Evolutionary conservation across 2,113 vertebrate genomes (phyloP), one percentile per base, ranked within the genome.

Genomic region (Hemichromis elongatus): DNA sequence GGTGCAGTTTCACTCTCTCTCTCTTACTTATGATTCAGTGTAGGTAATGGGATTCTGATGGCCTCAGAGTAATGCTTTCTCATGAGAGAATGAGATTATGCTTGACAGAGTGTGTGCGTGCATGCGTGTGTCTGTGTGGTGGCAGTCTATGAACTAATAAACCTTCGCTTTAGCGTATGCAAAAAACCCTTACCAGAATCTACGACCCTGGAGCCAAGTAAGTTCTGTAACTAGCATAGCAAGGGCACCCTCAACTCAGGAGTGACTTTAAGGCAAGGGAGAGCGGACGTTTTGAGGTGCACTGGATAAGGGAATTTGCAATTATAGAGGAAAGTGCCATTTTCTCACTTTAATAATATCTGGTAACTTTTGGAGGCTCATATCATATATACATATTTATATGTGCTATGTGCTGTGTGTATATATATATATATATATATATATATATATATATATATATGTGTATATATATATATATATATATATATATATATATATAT

Each of bases 61-160:
- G 95, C 92, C 86, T 91, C 85, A 94, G 90, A 93, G 94, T 93
- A 93, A 93, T 92, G 93, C 94, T 95, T 94, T 94, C 88, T 95
- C 93, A 93, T 93, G 93, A 95, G 94, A 92, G 91, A 96, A 96
- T 96, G 93, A 94, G 92, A 96, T 96, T 96, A 95, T 86, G 89
- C 90, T 90, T 75, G 61, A 88, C 81, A 80, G 88, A 73, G 88
- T 86, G 84, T 85, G 88, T 84, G 86, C 50, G 90, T 84, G 84
- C 50, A 81, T 40, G 66, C 47, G 75, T 79, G 86, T 82, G 66
- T 77, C 82, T 83, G 56, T 84, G 45, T 53, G 75, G 84, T 86
- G 40, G 89, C 57, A 83, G 89, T 86, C 83, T 89, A 86, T 89
- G 88, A 89, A 91, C 92, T 91, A 92, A 92, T 93, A 92, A 93